Base-by-base conservation (phyloP, 2,797 vertebrate genomes). In the Artibeus lituratus region DNA sequence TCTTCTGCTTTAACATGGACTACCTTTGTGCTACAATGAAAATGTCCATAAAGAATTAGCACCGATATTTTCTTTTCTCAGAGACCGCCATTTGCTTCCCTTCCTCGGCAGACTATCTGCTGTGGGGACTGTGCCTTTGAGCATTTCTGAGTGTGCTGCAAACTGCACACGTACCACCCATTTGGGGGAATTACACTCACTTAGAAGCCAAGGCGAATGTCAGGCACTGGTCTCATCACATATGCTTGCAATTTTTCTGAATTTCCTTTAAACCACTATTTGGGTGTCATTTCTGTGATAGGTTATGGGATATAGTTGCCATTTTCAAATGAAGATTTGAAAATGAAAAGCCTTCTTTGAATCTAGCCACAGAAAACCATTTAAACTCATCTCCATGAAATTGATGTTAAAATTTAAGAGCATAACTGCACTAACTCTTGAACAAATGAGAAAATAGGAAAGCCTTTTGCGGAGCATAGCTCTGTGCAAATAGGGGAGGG, bases 241-340 rank as follows among this genome's bases (percentile, higher is more conserved):
- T 29, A 86, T 1, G 0, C 65, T 65, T 78, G 69, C 49, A 88
- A 72, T 91, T 88, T 95, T 96, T 55, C 47, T 78, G 39, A 95
- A 76, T 95, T 96, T 91, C 59, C 76, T 94, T 73, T 78, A 81
- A 94, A 97, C 94, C 42, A 65, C 73, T 69, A 93, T 95, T 87
- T 90, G 32, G 49, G 55, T 90, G 49, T 76, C 90, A 80, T 92
- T 92, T 96, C 81, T 94, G 87, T 80, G 77, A 55, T 10, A 92
- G 70, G 32, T 94, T 94, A 82, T 91, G 70, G 55, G 80, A 51
- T 82, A 39, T 47, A 10, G 72, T 70, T 96, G 49, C 93, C 70
- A 82, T 96, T 95, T 93, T 93, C 93, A 93, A 96, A 96, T 72
- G 91, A 77, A 95, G 70, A 94, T 95, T 87, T 95, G 87, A 95